Evolutionary conservation across 2,888 invertebrate species (phyloP), one percentile per base, ranked within the genome.

Genomic region (Halocaridina rubra): DNA sequence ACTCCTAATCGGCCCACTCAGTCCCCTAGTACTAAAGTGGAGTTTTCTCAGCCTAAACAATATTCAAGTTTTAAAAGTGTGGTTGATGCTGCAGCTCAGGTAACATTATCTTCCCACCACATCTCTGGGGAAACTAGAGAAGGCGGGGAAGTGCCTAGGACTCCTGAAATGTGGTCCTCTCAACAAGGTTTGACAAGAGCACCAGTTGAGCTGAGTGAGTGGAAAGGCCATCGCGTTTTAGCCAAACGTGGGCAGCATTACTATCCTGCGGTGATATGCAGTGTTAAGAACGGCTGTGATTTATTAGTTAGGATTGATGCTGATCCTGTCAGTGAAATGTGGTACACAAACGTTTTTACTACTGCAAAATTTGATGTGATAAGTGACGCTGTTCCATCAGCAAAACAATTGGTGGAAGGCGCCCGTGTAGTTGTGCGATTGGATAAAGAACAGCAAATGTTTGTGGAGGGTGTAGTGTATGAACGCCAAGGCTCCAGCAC

Each of bases 161-260:
- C 87, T 29, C 81, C 85, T 46, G 87, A 87, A 46, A 80, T 85
- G 71, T 81, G 80, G 80, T 78, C 81, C 3, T 80, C 79, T 10
- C 77, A 84, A 53, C 82, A 84, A 64, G 78, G 78, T 59, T 74
- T 74, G 30, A 64, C 85, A 4, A 53, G 82, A 27, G 76, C 67
- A 33, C 75, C 80, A 32, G 69, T 98, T 88, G 97, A 98, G 92
- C 93, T 98, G 89, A 95, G 94, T 90, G 98, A 98, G 92, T 98
- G 98, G 98, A 94, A 95, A 89, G 96, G 96, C 90, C 97, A 97
- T 91, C 93, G 98, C 89, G 96, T 98, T 86, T 92, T 98, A 89
- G 98, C 98, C 61, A 96, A 96, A 91, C 94, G 95, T 90, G 94
- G 95, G 88, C 94, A 94, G 86, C 93, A 94, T 89, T 97, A 96